phyloP scores from a whole-genome alignment of 2,888 invertebrate genomes.

The Sinohyriopsis cumingii region DNA sequence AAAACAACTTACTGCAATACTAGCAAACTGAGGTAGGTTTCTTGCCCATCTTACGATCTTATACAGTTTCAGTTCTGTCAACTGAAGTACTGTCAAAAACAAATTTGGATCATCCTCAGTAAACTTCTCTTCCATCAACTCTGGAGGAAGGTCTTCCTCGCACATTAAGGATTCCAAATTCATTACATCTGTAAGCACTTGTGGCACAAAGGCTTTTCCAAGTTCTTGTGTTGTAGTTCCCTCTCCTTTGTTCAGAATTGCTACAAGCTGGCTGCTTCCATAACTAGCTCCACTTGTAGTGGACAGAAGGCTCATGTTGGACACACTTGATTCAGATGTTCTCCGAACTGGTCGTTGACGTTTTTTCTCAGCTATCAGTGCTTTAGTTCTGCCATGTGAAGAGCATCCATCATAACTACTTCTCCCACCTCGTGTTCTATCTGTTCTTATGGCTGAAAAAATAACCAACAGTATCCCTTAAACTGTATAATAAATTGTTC shows the following conservation, averaged over 20 bases:
- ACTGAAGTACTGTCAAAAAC: slow-evolving; percentile 64
- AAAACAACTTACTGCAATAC: slow-evolving; percentile 84
- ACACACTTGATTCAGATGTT: background rate
- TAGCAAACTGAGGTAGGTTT: slow-evolving; percentile 95
- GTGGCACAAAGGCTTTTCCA: slow-evolving; percentile 49
- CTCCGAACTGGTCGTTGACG: slow-evolving; percentile 3
- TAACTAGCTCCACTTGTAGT: background rate
- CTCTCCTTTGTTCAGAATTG: slow-evolving; percentile 49
- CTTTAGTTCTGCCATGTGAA: slow-evolving; percentile 46
- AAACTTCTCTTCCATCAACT: slow-evolving; percentile 52
- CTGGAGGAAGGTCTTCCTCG: slow-evolving; percentile 60
- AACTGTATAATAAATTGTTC: background rate
- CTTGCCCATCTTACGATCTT: slow-evolving; percentile 99
- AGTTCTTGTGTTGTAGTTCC: slow-evolving; percentile 7
- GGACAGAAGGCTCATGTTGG: background rate
- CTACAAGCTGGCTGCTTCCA: slow-evolving; percentile 50
- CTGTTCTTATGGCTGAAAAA: slow-evolving; percentile 87
- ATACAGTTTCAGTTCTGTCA: slow-evolving; percentile 93
- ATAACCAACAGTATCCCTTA: background rate
- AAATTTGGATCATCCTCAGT: slow-evolving; percentile 53
- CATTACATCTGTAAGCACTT: slow-evolving; percentile 66
- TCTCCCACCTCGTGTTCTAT: slow-evolving; percentile 94
- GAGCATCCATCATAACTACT: slow-evolving; percentile 82
- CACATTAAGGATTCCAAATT: slow-evolving; percentile 65
- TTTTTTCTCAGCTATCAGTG: slow-evolving; percentile 28